Base-by-base conservation (phyloP, 2,113 vertebrate genomes). In the Stegastes partitus region DNA sequence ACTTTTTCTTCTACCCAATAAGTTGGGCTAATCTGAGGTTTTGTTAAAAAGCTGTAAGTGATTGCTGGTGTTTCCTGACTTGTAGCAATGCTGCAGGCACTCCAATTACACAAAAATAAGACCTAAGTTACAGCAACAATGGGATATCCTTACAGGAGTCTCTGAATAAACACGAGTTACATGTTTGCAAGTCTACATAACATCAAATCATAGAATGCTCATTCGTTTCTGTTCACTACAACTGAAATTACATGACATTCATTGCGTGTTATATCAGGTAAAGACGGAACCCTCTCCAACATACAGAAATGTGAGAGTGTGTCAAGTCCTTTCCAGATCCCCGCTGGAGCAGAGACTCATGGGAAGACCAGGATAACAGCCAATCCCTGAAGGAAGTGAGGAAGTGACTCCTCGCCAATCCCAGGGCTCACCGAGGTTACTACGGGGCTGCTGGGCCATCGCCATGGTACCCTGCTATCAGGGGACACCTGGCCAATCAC, bases 351-450 rank as follows among this genome's bases (percentile, higher is more conserved):
- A 79, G 26, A 83, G 77, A 55, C 87, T 83, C 87, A 78, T 76
- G 77, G 88, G 89, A 90, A 54, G 84, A 83, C 69, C 77, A 78
- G 88, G 85, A 90, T 71, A 79, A 74, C 76, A 85, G 87, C 87
- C 85, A 88, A 81, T 74, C 81, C 86, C 86, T 79, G 63, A 82
- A 88, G 90, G 85, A 82, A 87, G 77, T 68, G 55, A 90, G 91
- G 91, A 92, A 91, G 75, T 88, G 87, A 81, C 81, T 91, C 72
- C 63, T 71, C n/a, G 82, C 84, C 81, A 87, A 72, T 90, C 84
- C 59, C 77, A 71, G 64, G 62, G 56, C 76, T 85, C 80, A 28
- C 49, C 0, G 45, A 78, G 78, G 84, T 90, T 89, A 88, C 87
- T 55, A 80, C 57, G 22, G 87, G 47, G 86, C 74, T 74, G 76